A percentile compares a stretch with the other conserved stretches of the same genome.
Evolutionary conservation across 1,140 invertebrate genomes (phyloP).

Genomic region (Nephila pilipes): DNA sequence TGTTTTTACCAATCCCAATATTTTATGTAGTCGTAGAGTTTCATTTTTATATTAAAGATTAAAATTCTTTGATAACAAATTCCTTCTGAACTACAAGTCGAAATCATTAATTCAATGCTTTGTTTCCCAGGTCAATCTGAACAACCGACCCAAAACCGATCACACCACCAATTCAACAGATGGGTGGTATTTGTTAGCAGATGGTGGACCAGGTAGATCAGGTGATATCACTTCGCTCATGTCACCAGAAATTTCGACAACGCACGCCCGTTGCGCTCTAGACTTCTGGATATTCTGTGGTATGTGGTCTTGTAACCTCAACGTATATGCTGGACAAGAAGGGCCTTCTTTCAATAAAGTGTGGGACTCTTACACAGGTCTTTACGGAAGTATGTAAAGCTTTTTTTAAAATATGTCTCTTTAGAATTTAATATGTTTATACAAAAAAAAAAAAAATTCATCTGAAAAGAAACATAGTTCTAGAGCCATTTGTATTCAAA

Average conservation of each 20-base stretch:
- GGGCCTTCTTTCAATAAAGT: neutral
- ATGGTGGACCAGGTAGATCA: conserved; percentile 27
- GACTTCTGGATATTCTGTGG: conserved; percentile 72
- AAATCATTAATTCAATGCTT: neutral
- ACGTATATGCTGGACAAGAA: neutral
- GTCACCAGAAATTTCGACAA: conserved; percentile 52
- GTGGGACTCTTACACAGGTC: neutral
- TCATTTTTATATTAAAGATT: no score
- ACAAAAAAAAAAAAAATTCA: no score
- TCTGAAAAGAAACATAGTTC: no score
- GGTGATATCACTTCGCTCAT: conserved; percentile 54
- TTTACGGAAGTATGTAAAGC: conserved; percentile 48
- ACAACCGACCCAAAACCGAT: conserved; percentile 65
- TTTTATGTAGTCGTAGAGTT: no score
- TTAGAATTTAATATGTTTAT: no score
- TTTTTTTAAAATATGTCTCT: no score
- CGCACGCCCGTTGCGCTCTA: conserved; percentile 49
- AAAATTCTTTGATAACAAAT: neutral
- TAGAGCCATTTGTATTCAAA: no score
- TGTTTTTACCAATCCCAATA: no score
- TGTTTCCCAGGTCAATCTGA: conserved; percentile 40
- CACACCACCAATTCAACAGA: conserved; percentile 41
- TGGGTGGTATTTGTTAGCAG: conserved; percentile 72
- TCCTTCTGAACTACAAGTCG: neutral
- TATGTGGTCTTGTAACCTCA: neutral